Base-by-base conservation (phyloP, 1,140 invertebrate species). In the Papilio polytes region DNA sequence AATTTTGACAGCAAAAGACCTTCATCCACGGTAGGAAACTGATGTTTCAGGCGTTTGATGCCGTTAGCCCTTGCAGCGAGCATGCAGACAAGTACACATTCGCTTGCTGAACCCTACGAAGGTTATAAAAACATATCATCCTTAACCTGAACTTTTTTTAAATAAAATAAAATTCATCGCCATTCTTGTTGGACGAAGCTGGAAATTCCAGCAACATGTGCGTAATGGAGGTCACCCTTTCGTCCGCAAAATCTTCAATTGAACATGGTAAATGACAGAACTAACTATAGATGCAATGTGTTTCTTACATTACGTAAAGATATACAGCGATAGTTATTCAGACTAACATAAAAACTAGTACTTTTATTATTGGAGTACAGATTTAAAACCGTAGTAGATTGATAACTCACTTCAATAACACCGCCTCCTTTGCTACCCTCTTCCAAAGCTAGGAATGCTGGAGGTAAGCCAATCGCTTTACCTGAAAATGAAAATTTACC, bases 61-160 rank as follows among this genome's bases (percentile, higher is more conserved):
- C 98, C 98, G 89, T 98, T 98, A 80, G 99, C 98, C 85, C 99
- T 96, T 0, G 99, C 99, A 0, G 99, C 99, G 84, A 99, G 94
- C 96, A 99, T 98, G 46, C 97, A 97, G 6, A 99, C 99, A 81
- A 99, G 96, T 59, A 48, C 46, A 91, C 99, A 99, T 95, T 99
- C 99, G 88, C 98, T 99, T 0, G 99, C 99, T 2, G 98, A 99
- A 51, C 98, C 98, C 98, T 99, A 88, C 18, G 66, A 74, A 44
- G 72, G 56, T 81, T 80, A 82, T 79, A 20, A 81, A n/a, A 74
- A 80, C 18, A 0, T 56, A 56, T n/a, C 18, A 56, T 13, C n/a
- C n/a, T 56, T 56, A 41, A 4, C 48, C 99, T 3, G 98, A 99
- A 51, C 63, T 8, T 26, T 15, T 66, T 63, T 63, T 18, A 66